Evolutionary conservation across 2,888 invertebrate species (phyloP), one percentile per base, ranked within the genome.

Genomic region (Serripes groenlandicus): DNA sequence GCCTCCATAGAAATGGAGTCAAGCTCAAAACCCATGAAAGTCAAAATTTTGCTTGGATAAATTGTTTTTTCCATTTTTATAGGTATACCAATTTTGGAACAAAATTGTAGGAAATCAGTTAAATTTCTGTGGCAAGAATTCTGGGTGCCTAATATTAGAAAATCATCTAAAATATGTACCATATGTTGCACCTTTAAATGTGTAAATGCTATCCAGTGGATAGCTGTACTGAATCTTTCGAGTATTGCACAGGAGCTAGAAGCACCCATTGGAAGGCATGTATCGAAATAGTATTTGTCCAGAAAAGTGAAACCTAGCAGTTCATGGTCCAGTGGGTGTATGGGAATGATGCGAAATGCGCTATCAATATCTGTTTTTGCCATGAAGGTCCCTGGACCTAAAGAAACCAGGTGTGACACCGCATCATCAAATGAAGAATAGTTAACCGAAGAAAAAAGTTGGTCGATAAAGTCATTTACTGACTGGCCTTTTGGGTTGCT

Each of bases 311-410:
- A 23, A 23, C 80, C 83, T 18, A 83, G 66, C 7, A 83, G 49
- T 21, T 79, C 58, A 70, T 83, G 74, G 56, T 83, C 83, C 18
- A 23, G 3, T 18, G 68, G 72, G 42, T 84, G 74, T 49, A 78
- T 56, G 0, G 80, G 74, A 28, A 81, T 37, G 5, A 60, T n/a
- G n/a, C n/a, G n/a, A n/a, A n/a, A n/a, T n/a, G n/a, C n/a, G n/a
- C n/a, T n/a, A n/a, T n/a, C 74, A 4, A 83, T 66, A 35, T 83
- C 83, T 1, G 80, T 80, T 37, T 83, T 83, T 0, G 80, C 75
- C 56, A 83, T 34, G 26, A 69, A 62, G 30, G 32, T 30, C 15
- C 69, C 69, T 26, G 7, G 23, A 0, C 83, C 79, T 3, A 69
- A 9, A 18, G 4, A 1, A 0, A 75, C 56, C 3, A 78, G 42